Conservation (phyloP, 2,797 vertebrate species). For the Bovichtus diacanthus region DNA sequence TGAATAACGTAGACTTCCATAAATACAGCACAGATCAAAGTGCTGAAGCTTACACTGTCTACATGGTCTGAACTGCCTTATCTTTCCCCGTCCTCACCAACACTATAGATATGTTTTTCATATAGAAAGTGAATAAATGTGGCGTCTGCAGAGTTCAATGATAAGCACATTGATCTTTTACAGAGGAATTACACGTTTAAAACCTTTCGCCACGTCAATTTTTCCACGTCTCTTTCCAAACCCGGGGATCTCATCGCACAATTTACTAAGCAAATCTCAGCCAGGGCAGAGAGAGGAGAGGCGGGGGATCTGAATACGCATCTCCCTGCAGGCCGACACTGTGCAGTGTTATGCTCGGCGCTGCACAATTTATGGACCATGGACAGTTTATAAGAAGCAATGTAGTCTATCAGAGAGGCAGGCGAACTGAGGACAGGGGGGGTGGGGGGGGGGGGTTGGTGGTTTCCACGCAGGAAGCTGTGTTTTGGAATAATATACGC, state of each 20-base stretch:
- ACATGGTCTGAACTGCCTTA: not conserved
- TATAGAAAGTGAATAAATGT: not conserved
- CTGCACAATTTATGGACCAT: conserved; percentile 96
- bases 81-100: not conserved
- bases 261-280: conserved; percentile 73
- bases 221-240: conserved; percentile 43
- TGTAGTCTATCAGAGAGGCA: conserved; percentile 93
- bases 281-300: conserved; percentile 27
- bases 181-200: conserved; percentile 1
- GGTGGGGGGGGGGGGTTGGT: conserved; percentile 75
- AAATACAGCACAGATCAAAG: not conserved
- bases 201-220: conserved; percentile 15
- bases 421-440: conserved; percentile 89
- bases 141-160: conserved; percentile 4
- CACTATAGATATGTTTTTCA: not conserved
- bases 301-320: conserved; percentile 77
- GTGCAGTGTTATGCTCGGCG: conserved; percentile 89
- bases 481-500: conserved; percentile 96
- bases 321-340: conserved; percentile 86
- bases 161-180: conserved; percentile 8
- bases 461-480: conserved; percentile 91
- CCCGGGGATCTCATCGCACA: conserved; percentile 51
- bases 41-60: not conserved
- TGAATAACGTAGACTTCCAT: not conserved
- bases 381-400: conserved; percentile 97